Percentiles rank a stretch among this genome's conserved stretches.
phyloP scores from a whole-genome alignment of 1,140 invertebrate species.

The Rhagoletis zephyria region DNA sequence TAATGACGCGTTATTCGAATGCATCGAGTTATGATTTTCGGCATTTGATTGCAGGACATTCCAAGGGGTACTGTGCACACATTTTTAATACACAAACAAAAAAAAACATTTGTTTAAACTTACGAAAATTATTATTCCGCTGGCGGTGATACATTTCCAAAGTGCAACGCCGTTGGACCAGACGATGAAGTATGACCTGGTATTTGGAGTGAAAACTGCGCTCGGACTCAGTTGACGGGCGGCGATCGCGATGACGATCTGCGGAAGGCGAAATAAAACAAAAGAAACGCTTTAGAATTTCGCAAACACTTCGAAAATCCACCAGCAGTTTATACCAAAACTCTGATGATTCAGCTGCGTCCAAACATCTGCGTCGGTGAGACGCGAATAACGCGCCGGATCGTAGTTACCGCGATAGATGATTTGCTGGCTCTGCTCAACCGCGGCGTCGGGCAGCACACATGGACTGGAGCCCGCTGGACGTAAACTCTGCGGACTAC shows the following conservation, averaged over 20 bases:
- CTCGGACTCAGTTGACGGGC: slow-evolving; percentile 89
- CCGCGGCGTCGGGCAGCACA: slow-evolving; percentile 78
- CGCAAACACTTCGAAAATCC: neutral
- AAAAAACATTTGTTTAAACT: slow-evolving; percentile 68
- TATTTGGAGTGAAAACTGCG: slow-evolving; percentile 89
- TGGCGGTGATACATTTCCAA: slow-evolving; percentile 91
- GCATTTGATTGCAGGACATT: too few species aligned
- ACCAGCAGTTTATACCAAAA: slow-evolving; percentile 61
- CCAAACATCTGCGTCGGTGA: slow-evolving; percentile 84
- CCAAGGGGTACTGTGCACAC: too few species aligned
- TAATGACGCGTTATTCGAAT: too few species aligned
- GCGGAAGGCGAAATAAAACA: neutral
- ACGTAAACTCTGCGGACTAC: slow-evolving; percentile 80
- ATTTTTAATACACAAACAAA: neutral
- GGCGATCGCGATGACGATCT: slow-evolving; percentile 73
- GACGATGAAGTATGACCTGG: slow-evolving; percentile 87
- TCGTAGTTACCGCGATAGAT: slow-evolving; percentile 82
- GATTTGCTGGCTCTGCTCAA: slow-evolving; percentile 79
- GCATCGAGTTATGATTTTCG: too few species aligned
- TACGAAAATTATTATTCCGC: slow-evolving; percentile 88
- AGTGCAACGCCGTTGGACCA: slow-evolving; percentile 92
- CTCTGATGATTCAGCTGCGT: slow-evolving; percentile 75
- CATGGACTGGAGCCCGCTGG: slow-evolving; percentile 79
- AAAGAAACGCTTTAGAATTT: neutral
- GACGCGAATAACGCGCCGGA: slow-evolving; percentile 83